phyloP scores from a whole-genome alignment of 2,113 vertebrate genomes.

The Epinephelus fuscoguttatus region DNA sequence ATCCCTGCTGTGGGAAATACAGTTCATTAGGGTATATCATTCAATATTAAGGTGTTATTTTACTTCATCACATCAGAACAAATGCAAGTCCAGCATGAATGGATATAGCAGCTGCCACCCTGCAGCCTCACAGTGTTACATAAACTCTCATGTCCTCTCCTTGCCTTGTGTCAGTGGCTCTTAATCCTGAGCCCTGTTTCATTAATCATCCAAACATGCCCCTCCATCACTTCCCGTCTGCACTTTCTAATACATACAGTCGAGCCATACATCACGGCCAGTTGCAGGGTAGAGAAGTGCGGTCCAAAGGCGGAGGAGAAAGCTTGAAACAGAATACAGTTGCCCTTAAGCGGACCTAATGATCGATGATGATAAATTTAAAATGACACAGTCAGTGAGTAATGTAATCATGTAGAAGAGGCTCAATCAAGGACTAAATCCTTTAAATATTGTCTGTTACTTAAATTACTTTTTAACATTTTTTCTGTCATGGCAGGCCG shows the following conservation, averaged over 20 bases:
- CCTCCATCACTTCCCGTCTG: conserved; percentile 43
- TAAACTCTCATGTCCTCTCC: conserved; percentile 21
- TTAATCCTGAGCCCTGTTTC: conserved; percentile 44
- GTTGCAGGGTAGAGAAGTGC: conserved; percentile 17
- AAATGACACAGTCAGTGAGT: conserved; percentile 16
- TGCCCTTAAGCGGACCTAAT: conserved; percentile 17
- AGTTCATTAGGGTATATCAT: neutral
- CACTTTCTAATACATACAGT: conserved; percentile 46
- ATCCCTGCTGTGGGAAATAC: neutral
- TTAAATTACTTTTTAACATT: conserved; percentile 2
- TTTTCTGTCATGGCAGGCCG: neutral
- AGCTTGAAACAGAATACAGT: conserved; percentile 26
- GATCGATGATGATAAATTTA: conserved; percentile 41
- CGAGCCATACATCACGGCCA: conserved; percentile 48
- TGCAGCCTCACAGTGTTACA: conserved; percentile 12
- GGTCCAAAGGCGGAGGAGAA: conserved; percentile 8
- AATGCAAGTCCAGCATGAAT: neutral
- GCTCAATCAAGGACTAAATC: conserved; percentile 21
- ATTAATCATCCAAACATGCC: conserved; percentile 60
- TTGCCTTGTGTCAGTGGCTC: conserved; percentile 34
- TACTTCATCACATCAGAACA: conserved; percentile 1
- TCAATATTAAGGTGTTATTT: neutral
- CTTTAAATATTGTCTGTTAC: conserved; percentile 24
- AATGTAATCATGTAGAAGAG: conserved; percentile 27
- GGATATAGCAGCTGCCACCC: neutral